These are phyloP conservation scores for Tragelaphus scriptus DNA, from an alignment of 2,113 vertebrate genomes.

Conservation along the genomic window DNA sequence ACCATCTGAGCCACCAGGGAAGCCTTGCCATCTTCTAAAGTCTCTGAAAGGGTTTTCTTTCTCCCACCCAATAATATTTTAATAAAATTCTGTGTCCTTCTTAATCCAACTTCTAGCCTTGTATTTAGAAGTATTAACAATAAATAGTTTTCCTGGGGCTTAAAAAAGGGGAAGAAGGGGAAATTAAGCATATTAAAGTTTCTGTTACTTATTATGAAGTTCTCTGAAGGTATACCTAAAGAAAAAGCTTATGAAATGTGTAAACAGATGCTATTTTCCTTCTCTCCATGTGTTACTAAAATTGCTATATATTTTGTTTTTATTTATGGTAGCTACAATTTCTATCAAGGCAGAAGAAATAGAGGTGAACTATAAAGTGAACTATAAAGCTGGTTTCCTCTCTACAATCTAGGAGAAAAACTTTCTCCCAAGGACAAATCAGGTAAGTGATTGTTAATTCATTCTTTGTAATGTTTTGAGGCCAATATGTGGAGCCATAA, in stretches of 20 bases:
- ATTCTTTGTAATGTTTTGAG: background rate
- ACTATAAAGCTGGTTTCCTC: background rate
- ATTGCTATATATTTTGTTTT: background rate
- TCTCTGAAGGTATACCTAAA: background rate
- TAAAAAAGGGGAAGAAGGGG: background rate
- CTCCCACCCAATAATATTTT: background rate
- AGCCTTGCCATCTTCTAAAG: background rate
- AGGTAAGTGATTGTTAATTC: background rate
- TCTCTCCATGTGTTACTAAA: background rate
- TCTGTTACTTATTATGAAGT: background rate
- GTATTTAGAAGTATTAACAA: constrained; percentile 13
- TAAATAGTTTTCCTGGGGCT: background rate
- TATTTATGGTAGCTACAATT: background rate
- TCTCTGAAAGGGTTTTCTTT: background rate
- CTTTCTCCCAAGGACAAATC: background rate
- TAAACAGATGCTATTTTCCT: background rate
- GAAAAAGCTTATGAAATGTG: background rate
- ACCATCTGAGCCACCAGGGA: background rate
- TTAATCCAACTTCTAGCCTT: background rate
- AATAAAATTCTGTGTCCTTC: constrained; percentile 5
- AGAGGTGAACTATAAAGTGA: background rate
- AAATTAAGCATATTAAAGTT: background rate
- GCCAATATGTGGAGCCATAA: background rate
- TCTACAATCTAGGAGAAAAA: background rate
- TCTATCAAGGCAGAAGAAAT: background rate